A percentile compares a stretch with the other conserved stretches of the same genome.
Conservation (phyloP, 2,797 vertebrate genomes). For the Etheostoma perlongum region DNA sequence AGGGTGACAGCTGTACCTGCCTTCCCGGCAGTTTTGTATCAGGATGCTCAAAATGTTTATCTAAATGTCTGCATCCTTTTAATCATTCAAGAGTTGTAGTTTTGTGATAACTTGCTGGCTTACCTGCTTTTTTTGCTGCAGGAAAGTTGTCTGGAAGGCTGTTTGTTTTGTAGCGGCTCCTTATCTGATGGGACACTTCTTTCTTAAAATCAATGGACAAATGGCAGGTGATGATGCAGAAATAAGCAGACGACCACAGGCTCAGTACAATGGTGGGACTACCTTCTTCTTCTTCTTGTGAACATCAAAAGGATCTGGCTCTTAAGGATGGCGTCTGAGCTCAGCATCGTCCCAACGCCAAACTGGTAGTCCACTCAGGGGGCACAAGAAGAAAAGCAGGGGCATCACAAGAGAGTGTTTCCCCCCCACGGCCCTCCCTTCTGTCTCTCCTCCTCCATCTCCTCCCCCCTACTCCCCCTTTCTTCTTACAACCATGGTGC, state of each 20-base stretch:
- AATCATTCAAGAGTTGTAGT: background rate
- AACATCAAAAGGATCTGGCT: conserved; percentile 66
- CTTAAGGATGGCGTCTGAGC: conserved; percentile 53
- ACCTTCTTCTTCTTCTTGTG: conserved; percentile 24
- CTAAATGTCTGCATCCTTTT: conserved; percentile 14
- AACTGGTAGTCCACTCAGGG: conserved; percentile 81
- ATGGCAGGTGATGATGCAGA: conserved; percentile 38
- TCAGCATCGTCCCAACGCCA: conserved; percentile 67
- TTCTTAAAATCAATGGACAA: conserved; percentile 19
- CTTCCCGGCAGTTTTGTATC: background rate
- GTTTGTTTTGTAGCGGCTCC: conserved; percentile 25
- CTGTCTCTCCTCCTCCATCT: conserved; percentile 64
- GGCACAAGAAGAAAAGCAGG: conserved; percentile 82
- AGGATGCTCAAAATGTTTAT: conserved; percentile 23
- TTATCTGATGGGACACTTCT: conserved; percentile 18
- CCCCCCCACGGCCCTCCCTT: conserved; percentile 65
- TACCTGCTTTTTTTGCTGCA: conserved; percentile 56
- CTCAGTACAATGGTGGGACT: background rate
- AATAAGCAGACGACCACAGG: conserved; percentile 9
- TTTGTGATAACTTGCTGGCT: conserved; percentile 17
- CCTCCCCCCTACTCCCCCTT: conserved; percentile 56
- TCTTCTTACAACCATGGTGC: conserved; percentile 80
- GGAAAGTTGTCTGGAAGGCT: background rate
- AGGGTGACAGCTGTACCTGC: conserved; percentile 37
- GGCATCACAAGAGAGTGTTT: conserved; percentile 75